These are phyloP conservation scores for Nycteola revayana DNA, from an alignment of 2,888 invertebrate genomes.

Conservation along the genomic window DNA sequence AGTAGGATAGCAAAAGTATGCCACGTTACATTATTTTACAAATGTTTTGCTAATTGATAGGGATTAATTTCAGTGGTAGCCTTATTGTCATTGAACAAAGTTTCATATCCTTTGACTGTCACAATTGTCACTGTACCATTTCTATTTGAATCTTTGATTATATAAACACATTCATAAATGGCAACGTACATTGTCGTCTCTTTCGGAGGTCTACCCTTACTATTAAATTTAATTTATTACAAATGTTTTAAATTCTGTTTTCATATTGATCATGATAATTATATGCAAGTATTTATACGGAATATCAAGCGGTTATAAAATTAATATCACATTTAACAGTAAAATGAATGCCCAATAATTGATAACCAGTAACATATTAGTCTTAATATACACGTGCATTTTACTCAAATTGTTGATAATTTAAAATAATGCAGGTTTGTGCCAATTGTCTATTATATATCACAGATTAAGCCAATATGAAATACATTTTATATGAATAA, in stretches of 20 bases:
- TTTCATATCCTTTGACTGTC: no score
- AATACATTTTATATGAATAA: slow-evolving; percentile 37
- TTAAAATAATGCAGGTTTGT: slow-evolving; percentile 41
- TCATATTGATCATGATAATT: slow-evolving; percentile 29
- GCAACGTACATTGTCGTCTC: no score
- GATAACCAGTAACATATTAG: slow-evolving; percentile 16
- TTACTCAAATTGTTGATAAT: slow-evolving; percentile 21
- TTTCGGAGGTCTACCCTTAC: not conserved
- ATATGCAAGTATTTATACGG: slow-evolving; percentile 16
- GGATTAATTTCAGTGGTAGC: no score
- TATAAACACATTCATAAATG: no score
- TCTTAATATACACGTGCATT: slow-evolving; percentile 28
- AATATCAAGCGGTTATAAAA: slow-evolving; percentile 53
- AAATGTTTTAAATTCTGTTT: slow-evolving; percentile 7
- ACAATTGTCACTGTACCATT: no score
- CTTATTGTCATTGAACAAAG: no score
- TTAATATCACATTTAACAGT: slow-evolving; percentile 46
- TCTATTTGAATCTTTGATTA: no score
- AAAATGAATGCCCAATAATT: slow-evolving; percentile 15
- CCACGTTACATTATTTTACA: no score
- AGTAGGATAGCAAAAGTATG: no score
- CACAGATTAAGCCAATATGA: slow-evolving; percentile 77
- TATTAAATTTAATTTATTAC: not conserved
- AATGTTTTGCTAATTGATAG: no score
- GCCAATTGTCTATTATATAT: slow-evolving; percentile 61